Conservation (phyloP, 64 coral and sea anemone genomes). For the Astreopora myriophthalma region DNA sequence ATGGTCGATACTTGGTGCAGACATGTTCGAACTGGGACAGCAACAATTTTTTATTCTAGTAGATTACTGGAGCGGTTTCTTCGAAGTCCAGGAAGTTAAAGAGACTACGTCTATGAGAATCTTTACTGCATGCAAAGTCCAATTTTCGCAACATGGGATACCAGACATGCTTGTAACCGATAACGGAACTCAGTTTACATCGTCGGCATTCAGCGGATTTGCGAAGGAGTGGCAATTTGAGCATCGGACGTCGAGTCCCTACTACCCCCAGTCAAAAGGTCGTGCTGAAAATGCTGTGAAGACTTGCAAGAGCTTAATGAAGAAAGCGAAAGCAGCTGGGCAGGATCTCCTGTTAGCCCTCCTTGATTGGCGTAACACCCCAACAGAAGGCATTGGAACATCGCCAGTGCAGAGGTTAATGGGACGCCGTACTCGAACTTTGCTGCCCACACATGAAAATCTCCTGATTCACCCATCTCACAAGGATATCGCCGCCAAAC, state of each 20-base stretch:
- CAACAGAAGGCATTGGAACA: slow-evolving; percentile 12
- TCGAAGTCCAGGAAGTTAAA: slow-evolving; percentile 60
- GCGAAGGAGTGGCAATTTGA: slow-evolving; percentile 39
- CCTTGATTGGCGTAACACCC: slow-evolving; percentile 19
- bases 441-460: too few relatives aligned
- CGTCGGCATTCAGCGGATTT: slow-evolving; percentile 21
- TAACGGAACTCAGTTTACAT: slow-evolving; percentile 58
- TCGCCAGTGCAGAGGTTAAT: neutral
- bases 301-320: slow-evolving; percentile 17
- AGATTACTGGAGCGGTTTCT: slow-evolving; percentile 53
- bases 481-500: too few relatives aligned
- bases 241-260: slow-evolving; percentile 9
- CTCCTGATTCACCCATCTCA: too few relatives aligned
- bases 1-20: slow-evolving; percentile 42
- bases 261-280: slow-evolving; percentile 54
- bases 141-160: slow-evolving; percentile 46
- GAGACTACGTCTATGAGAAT: neutral
- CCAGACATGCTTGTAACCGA: slow-evolving; percentile 50
- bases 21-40: slow-evolving; percentile 30
- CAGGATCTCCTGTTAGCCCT: slow-evolving; percentile 42
- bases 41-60: slow-evolving; percentile 36
- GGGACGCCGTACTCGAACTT: too few relatives aligned
- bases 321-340: slow-evolving; percentile 38
- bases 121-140: slow-evolving; percentile 33
- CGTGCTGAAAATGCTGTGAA: slow-evolving; percentile 49